Conservation (phyloP, 2,113 vertebrate species). For the Oceanites oceanicus region DNA sequence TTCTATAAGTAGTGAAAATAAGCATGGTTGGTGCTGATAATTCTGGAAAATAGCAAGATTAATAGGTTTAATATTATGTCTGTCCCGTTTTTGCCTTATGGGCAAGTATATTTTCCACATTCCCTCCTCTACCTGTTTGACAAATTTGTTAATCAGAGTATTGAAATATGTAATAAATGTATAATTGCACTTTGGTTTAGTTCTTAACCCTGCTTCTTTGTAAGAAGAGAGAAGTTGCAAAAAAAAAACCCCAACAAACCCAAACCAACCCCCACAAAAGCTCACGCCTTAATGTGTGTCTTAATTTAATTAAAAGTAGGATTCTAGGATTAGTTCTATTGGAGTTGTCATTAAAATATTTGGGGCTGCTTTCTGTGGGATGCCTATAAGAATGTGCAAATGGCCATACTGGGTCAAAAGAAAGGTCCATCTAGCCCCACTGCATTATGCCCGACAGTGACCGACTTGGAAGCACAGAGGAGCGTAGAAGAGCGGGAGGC, state of each 20-base stretch:
- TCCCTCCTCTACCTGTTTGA: background rate
- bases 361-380: background rate
- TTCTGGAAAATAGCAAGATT: background rate
- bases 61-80: background rate
- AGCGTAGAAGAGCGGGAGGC: background rate
- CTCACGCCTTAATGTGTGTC: background rate
- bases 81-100: background rate
- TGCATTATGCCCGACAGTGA: background rate
- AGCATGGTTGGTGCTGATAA: background rate
- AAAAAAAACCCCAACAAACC: background rate
- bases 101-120: background rate
- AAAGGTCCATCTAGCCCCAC: background rate
- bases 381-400: background rate
- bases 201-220: background rate
- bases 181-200: background rate
- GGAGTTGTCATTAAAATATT: background rate
- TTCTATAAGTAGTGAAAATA: background rate
- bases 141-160: background rate
- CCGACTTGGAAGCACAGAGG: background rate
- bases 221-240: background rate
- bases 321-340: background rate
- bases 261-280: fast-evolving
- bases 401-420: background rate
- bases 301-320: background rate
- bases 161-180: background rate